A percentile compares a stretch with the other conserved stretches of the same genome.
These are phyloP conservation scores for Syngnathus rostellatus DNA, from an alignment of 2,797 vertebrate species.

Conservation along the genomic window DNA sequence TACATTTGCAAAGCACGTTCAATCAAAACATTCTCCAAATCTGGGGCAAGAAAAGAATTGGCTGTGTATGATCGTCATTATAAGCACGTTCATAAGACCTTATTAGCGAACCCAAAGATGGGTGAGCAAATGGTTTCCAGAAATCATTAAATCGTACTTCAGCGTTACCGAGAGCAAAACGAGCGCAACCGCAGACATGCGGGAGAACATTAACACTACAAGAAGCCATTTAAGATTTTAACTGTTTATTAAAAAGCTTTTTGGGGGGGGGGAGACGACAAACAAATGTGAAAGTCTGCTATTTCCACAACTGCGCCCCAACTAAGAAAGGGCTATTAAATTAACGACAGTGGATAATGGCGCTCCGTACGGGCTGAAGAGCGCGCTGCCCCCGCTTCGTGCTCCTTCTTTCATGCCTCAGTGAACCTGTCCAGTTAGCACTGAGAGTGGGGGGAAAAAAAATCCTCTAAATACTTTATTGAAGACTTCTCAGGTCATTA, in stretches of 20 bases:
- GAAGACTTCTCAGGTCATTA: constrained; percentile 71
- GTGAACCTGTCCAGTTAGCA: constrained; percentile 69
- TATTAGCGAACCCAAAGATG: constrained; percentile 59
- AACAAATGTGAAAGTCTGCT: constrained; percentile 62
- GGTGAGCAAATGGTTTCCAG: constrained; percentile 54
- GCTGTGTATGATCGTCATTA: constrained; percentile 47
- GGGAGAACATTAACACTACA: constrained; percentile 62
- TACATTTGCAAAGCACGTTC: constrained; percentile 29
- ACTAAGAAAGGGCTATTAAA: constrained; percentile 68
- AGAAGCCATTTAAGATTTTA: constrained; percentile 67
- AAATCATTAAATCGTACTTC: constrained; percentile 62
- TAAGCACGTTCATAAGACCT: constrained; percentile 54
- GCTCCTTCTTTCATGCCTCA: constrained; percentile 67
- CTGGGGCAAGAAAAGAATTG: constrained; percentile 40
- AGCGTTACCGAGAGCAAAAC: constrained; percentile 34
- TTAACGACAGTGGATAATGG: constrained; percentile 69
- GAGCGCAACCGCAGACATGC: constrained; percentile 36
- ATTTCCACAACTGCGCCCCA: constrained; percentile 50
- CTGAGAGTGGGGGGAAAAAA: constrained; percentile 20
- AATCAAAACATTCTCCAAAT: constrained; percentile 39
- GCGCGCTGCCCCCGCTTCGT: constrained; percentile 55
- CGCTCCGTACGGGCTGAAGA: constrained; percentile 54
- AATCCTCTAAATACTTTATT: constrained; percentile 72
- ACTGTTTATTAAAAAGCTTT: constrained; percentile 73
- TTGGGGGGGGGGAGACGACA: constrained; percentile 54